phyloP scores from a whole-genome alignment of 2,797 vertebrate species.

The Pangasius djambal region DNA sequence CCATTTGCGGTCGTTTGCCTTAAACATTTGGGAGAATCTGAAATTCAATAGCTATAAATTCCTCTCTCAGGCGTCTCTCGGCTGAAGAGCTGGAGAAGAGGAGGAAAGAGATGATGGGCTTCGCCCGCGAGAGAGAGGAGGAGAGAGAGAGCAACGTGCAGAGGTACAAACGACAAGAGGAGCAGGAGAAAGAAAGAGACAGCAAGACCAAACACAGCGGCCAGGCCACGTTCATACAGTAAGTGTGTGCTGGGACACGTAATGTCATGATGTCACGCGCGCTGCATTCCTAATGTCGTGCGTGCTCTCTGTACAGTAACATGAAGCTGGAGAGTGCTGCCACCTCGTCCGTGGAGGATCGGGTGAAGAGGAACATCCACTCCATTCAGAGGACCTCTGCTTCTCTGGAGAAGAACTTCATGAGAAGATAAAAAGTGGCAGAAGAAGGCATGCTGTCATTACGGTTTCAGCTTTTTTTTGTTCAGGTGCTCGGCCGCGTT shows the following conservation, averaged over 20 bases:
- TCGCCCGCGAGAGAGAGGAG: conserved; percentile 45
- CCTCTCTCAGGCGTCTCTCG: conserved; percentile 79
- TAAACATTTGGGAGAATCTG: not conserved
- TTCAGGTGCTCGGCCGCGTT: not conserved
- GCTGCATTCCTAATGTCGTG: too few species aligned
- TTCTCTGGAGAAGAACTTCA: conserved; percentile 88
- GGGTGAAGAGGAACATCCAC: conserved; percentile 94
- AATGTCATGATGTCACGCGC: not conserved
- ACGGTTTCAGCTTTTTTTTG: not conserved
- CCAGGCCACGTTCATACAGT: conserved; percentile 90
- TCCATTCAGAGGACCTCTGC: conserved; percentile 90
- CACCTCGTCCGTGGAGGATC: conserved; percentile 87
- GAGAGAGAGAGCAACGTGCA: conserved; percentile 82
- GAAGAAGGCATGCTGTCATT: not conserved
- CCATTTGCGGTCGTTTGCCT: too few species aligned
- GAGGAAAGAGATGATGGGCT: conserved; percentile 83
- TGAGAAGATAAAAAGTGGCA: conserved; percentile 74
- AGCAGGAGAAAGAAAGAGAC: conserved; percentile 79
- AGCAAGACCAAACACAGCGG: conserved; percentile 64
- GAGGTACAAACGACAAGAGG: conserved; percentile 84
- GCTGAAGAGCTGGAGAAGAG: conserved; percentile 84
- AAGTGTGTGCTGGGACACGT: conserved; percentile 63
- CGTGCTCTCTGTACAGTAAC: conserved; percentile 72
- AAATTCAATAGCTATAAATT: not conserved
- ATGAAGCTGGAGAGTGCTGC: conserved; percentile 91